Percentiles rank a stretch among this genome's conserved stretches.
phyloP scores from a whole-genome alignment of 92 coral and sea anemone genomes.

The Porites lobata region DNA sequence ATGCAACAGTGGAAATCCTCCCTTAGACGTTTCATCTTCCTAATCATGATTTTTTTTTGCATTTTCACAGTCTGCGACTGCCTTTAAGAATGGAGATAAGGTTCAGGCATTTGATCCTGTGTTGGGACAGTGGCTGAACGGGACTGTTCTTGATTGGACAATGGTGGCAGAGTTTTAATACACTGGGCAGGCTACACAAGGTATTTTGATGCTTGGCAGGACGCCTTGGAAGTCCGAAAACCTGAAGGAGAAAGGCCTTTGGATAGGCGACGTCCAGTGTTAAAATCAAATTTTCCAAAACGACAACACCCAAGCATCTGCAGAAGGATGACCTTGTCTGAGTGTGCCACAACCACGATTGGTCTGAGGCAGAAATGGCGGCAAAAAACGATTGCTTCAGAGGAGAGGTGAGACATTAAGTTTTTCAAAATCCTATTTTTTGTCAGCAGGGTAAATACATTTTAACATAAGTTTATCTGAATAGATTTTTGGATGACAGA shows the following conservation, averaged over 20 bases:
- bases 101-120: slow-evolving; percentile 36
- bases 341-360: slow-evolving; percentile 5
- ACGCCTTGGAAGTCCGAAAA: slow-evolving; percentile 19
- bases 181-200: slow-evolving; percentile 17
- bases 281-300: slow-evolving; percentile 23
- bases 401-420: slow-evolving; percentile 24
- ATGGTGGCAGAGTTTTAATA: too few species aligned
- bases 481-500: too few species aligned
- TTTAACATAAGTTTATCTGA: too few species aligned
- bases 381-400: slow-evolving; percentile 23
- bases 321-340: slow-evolving; percentile 37
- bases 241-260: slow-evolving; percentile 20
- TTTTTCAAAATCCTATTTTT: background rate
- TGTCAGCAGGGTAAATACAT: too few species aligned
- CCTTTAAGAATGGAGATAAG: slow-evolving; percentile 19
- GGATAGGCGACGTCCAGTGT: slow-evolving; percentile 31
- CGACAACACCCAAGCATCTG: slow-evolving; percentile 33
- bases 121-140: slow-evolving; percentile 23
- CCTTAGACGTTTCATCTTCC: slow-evolving; percentile 6
- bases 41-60: background rate
- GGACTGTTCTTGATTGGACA: background rate
- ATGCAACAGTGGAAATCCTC: background rate
- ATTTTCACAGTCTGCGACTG: slow-evolving; percentile 2
- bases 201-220: slow-evolving; percentile 10
- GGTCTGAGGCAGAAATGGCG: slow-evolving; percentile 7